These are phyloP conservation scores for Phyllotreta striolata DNA, from an alignment of 2,888 invertebrate genomes.

Conservation along the genomic window DNA sequence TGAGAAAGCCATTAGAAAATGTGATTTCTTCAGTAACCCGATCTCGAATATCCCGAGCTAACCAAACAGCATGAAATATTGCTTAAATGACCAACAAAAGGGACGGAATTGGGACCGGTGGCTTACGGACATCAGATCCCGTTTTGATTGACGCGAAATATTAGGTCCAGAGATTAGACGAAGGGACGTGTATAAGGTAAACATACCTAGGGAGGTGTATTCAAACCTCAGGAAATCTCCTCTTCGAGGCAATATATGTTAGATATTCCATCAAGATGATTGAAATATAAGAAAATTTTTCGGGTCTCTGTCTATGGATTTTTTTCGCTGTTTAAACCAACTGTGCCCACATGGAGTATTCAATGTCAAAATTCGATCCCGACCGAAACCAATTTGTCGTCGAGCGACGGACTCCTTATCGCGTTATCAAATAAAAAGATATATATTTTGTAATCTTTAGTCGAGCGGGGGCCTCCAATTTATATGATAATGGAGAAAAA, in stretches of 20 bases:
- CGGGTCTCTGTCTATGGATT: too few species aligned
- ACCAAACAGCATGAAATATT: conserved; percentile 14
- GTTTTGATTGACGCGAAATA: conserved; percentile 19
- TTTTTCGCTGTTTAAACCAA: background rate
- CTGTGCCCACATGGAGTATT: background rate
- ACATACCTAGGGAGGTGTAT: background rate
- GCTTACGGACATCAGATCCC: background rate
- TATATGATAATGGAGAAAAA: conserved; percentile 33
- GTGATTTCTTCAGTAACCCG: conserved; percentile 1
- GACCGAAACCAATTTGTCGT: conserved; percentile 23
- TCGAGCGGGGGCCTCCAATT: conserved; percentile 28
- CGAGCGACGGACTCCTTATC: conserved; percentile 20
- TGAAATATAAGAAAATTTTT: too few species aligned
- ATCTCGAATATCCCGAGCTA: conserved; percentile 1
- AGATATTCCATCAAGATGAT: too few species aligned
- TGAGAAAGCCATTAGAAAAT: conserved; percentile 10
- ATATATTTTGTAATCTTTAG: conserved; percentile 31
- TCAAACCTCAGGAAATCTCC: background rate
- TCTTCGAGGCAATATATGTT: too few species aligned
- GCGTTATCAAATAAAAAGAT: conserved; percentile 29
- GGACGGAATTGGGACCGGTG: background rate
- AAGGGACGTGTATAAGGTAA: conserved; percentile 13
- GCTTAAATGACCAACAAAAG: conserved; percentile 22
- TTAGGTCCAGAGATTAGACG: conserved; percentile 12
- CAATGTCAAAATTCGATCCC: background rate